A percentile compares a stretch with the other conserved stretches of the same genome.
Evolutionary conservation across 2,888 invertebrate species (phyloP).

Genomic region (Aphelenchoides bicaudatus): DNA sequence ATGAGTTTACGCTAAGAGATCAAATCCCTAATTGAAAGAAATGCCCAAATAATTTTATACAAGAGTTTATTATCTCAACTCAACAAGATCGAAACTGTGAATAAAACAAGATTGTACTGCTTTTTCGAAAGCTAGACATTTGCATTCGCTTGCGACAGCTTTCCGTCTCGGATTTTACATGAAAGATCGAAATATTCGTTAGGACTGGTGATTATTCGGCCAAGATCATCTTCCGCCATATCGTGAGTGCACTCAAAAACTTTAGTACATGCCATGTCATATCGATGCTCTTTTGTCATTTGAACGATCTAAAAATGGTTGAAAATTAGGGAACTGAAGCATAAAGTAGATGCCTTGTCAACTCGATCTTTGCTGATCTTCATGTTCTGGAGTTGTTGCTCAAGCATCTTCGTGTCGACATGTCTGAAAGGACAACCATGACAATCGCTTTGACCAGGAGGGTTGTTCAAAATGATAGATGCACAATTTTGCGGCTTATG

Average conservation of each 20-base stretch:
- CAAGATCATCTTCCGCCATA: slow-evolving; percentile 47
- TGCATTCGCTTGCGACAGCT: neutral
- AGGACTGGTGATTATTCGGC: slow-evolving; percentile 56
- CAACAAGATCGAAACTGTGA: too few species aligned
- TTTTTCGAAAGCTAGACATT: neutral
- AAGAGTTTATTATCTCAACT: too few species aligned
- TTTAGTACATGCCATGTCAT: slow-evolving; percentile 55
- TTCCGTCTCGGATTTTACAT: slow-evolving; percentile 34
- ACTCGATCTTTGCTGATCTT: slow-evolving; percentile 38
- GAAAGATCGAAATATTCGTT: slow-evolving; percentile 57
- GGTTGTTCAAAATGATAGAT: slow-evolving; percentile 73
- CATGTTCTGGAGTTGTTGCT: slow-evolving; percentile 33
- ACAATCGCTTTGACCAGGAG: slow-evolving; percentile 71
- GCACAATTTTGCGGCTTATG: slow-evolving; percentile 77
- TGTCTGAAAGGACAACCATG: slow-evolving; percentile 91
- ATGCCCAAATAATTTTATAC: too few species aligned
- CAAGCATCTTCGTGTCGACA: slow-evolving; percentile 72
- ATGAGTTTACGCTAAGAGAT: too few species aligned
- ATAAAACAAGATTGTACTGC: neutral
- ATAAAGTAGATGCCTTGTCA: slow-evolving; percentile 30
- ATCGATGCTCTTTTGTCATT: slow-evolving; percentile 35
- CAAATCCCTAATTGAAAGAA: too few species aligned
- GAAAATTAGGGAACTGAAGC: neutral
- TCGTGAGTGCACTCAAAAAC: slow-evolving; percentile 53
- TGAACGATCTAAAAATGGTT: slow-evolving; percentile 30